phyloP scores from a whole-genome alignment of 2,797 vertebrate species.

The Peromyscus nudipes region DNA sequence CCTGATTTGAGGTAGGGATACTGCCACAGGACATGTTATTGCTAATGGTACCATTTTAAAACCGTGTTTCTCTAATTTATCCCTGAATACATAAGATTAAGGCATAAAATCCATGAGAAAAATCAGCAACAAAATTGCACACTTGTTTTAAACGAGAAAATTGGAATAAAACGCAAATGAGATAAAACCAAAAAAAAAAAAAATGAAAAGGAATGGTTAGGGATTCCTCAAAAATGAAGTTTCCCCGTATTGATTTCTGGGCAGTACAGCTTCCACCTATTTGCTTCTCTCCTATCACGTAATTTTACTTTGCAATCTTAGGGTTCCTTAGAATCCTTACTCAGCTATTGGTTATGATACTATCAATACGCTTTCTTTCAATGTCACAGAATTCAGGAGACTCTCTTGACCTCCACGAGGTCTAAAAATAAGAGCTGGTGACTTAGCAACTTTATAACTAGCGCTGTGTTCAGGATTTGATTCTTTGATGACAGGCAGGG shows the following conservation, averaged over 20 bases:
- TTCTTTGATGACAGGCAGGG: neutral
- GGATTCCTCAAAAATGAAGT: neutral
- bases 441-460: neutral
- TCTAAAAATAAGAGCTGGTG: slow-evolving; percentile 16
- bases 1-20: neutral
- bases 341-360: neutral
- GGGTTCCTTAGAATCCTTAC: neutral
- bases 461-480: neutral
- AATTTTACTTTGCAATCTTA: neutral
- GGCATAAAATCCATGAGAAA: neutral
- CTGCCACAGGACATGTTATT: neutral
- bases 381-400: neutral
- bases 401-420: neutral
- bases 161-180: neutral
- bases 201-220: neutral
- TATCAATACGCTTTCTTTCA: neutral
- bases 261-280: neutral
- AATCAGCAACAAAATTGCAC: neutral
- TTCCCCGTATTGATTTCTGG: neutral
- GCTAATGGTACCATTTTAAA: neutral
- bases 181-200: neutral
- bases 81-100: neutral
- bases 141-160: slow-evolving; percentile 47
- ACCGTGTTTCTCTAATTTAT: neutral
- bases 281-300: neutral